These are phyloP conservation scores for Drosophila kohkoa DNA, from an alignment of 1,140 invertebrate genomes.

Conservation along the genomic window DNA sequence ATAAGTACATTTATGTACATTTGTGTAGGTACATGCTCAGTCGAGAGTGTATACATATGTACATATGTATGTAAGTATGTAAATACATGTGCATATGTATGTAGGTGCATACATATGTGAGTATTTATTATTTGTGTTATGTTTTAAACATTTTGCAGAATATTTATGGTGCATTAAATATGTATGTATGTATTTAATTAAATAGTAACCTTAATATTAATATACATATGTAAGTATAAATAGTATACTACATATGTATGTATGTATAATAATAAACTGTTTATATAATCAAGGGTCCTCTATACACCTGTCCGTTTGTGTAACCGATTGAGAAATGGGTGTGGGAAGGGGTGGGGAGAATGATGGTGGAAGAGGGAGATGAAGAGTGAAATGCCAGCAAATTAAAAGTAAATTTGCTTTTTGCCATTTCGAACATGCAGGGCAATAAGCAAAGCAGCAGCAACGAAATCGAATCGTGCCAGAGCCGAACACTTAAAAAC, in stretches of 20 bases:
- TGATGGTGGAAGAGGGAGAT: background rate
- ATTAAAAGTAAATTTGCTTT: conserved; percentile 51
- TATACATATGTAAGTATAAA: too few relatives aligned
- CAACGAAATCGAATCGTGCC: conserved; percentile 20
- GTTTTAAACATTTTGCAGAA: background rate
- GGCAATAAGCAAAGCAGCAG: conserved; percentile 30
- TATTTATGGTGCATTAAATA: too few relatives aligned
- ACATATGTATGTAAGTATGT: too few relatives aligned
- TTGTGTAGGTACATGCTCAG: background rate
- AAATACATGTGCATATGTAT: too few relatives aligned
- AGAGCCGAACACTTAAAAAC: conserved; percentile 5
- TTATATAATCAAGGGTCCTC: conserved; percentile 2
- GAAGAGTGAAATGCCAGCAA: conserved; percentile 18
- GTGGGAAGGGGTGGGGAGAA: background rate
- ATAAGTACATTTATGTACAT: background rate
- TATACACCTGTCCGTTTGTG: conserved; percentile 3
- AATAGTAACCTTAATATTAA: too few relatives aligned
- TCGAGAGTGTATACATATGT: background rate
- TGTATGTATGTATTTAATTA: too few relatives aligned
- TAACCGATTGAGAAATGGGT: background rate
- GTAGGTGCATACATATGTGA: too few relatives aligned
- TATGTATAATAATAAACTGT: background rate
- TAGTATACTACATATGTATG: too few relatives aligned
- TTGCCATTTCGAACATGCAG: conserved; percentile 39
- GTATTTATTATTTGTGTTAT: too few relatives aligned